These are phyloP conservation scores for Decapterus maruadsi DNA, from an alignment of 2,797 vertebrate genomes.

Conservation along the genomic window DNA sequence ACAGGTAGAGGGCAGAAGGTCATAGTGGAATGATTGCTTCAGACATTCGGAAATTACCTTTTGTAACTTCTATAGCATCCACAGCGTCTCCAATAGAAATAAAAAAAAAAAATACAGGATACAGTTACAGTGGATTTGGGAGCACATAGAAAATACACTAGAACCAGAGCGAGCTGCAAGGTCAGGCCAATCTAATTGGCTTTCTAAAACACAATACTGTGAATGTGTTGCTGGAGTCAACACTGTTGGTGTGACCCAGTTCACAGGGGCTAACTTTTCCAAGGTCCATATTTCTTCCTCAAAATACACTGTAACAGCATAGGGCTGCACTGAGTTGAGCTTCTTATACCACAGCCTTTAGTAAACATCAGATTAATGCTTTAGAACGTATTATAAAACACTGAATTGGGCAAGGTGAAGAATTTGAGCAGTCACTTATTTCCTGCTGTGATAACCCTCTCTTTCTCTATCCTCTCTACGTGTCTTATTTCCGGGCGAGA, in stretches of 20 bases:
- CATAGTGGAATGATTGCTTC: constrained; percentile 44
- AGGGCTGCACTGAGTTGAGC: not conserved
- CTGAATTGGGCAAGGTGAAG: not conserved
- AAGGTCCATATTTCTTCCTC: constrained; percentile 11
- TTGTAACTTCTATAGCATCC: constrained; percentile 41
- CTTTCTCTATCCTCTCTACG: not conserved
- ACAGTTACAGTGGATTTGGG: constrained; percentile 19
- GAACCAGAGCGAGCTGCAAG: constrained; percentile 23
- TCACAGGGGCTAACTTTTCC: not conserved
- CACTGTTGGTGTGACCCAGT: constrained; percentile 8
- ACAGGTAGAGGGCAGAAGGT: constrained; percentile 39
- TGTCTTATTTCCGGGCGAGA: not conserved
- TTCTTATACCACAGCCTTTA: not conserved
- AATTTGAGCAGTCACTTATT: not conserved
- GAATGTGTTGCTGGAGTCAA: constrained; percentile 35
- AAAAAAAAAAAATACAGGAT: constrained; percentile 44
- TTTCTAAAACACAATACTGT: constrained; percentile 42
- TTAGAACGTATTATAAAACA: not conserved
- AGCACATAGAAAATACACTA: constrained; percentile 16
- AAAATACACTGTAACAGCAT: not conserved
- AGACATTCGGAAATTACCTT: constrained; percentile 54
- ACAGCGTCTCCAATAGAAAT: constrained; percentile 19
- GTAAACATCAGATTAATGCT: not conserved
- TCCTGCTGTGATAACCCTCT: not conserved
- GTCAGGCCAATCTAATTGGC: constrained; percentile 44